These are phyloP conservation scores for Geopemphigus sp. DNA, from an alignment of 1,140 invertebrate species.

Conservation along the genomic window DNA sequence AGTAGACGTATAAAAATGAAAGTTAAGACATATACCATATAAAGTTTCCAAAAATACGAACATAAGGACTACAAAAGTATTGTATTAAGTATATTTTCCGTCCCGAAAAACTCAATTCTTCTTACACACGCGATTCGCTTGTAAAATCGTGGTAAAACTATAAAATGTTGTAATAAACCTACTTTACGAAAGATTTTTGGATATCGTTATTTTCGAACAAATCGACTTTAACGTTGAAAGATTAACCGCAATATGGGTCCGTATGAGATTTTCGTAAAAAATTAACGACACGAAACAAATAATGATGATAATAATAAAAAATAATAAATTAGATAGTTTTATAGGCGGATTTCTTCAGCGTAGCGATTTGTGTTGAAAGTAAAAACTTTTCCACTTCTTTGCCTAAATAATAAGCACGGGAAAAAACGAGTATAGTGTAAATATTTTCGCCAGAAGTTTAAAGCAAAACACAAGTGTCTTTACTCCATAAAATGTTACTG, in stretches of 20 bases:
- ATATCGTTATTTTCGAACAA: constrained; percentile 1
- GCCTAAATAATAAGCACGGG: not conserved
- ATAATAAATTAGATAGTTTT: constrained; percentile 16
- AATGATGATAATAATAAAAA: not conserved
- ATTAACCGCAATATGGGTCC: not conserved
- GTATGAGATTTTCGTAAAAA: no score
- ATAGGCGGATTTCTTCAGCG: no score
- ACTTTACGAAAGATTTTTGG: not conserved
- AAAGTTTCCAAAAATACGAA: not conserved
- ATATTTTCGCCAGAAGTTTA: not conserved
- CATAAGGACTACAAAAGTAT: not conserved
- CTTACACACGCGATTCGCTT: not conserved
- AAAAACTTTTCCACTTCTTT: not conserved
- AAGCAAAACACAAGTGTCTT: constrained; percentile 20
- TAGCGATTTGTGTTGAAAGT: not conserved
- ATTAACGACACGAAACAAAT: no score
- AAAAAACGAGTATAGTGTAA: not conserved
- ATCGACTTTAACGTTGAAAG: not conserved
- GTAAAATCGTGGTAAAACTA: not conserved
- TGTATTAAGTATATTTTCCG: not conserved
- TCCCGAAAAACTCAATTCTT: not conserved
- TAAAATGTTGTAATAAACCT: not conserved
- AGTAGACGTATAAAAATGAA: not conserved
- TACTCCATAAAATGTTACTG: constrained; percentile 41
- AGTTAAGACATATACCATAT: not conserved